phyloP scores from a whole-genome alignment of 2,797 vertebrate genomes.

The Sylvilagus floridanus region DNA sequence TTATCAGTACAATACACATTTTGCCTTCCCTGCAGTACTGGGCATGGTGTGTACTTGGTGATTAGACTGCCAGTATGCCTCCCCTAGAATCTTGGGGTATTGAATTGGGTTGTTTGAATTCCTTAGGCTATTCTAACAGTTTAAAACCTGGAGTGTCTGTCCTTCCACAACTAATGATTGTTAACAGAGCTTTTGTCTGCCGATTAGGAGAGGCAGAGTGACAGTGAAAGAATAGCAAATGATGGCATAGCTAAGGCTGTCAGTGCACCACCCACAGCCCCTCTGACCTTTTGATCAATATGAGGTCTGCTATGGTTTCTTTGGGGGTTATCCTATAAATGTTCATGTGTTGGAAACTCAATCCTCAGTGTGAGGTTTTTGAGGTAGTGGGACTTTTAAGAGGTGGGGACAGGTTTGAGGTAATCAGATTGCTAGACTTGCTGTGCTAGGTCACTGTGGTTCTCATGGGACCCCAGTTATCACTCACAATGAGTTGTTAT shows the following conservation, averaged over 20 bases:
- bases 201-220: not conserved
- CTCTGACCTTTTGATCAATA: not conserved
- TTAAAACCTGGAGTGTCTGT: slow-evolving; percentile 4
- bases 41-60: not conserved
- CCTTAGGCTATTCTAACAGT: not conserved
- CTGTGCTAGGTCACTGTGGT: no score
- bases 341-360: no score
- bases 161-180: not conserved
- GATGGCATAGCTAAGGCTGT: not conserved
- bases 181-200: not conserved
- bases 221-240: slow-evolving; percentile 18
- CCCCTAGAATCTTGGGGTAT: not conserved
- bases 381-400: no score
- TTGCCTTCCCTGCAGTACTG: not conserved
- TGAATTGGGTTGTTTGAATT: not conserved
- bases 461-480: no score
- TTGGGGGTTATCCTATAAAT: no score
- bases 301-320: no score
- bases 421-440: no score
- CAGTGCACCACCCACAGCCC: not conserved
- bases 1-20: not conserved
- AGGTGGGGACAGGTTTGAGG: no score
- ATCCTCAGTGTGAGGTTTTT: no score
- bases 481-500: no score
- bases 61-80: slow-evolving; percentile 8